A percentile compares a stretch with the other conserved stretches of the same genome.
These are phyloP conservation scores for Cylindroiulus punctatus DNA, from an alignment of 2,888 invertebrate genomes.

Conservation along the genomic window DNA sequence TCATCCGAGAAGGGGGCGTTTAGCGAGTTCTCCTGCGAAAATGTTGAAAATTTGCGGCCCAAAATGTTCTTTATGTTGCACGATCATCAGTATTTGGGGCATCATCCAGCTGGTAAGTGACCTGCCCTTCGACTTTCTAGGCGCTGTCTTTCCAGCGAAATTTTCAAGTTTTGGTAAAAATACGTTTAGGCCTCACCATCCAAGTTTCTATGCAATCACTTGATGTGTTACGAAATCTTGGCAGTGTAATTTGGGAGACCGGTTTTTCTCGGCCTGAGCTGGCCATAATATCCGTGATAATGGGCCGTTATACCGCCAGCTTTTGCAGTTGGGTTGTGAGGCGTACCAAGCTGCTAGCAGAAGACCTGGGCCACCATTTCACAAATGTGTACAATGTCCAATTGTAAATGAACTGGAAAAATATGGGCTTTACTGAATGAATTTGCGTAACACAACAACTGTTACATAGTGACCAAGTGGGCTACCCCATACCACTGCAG, in stretches of 20 bases:
- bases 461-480: too few relatives aligned
- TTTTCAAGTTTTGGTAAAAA: background rate
- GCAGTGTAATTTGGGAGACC: constrained; percentile 48
- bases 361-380: too few relatives aligned
- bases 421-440: too few relatives aligned
- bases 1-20: constrained; percentile 15
- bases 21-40: background rate
- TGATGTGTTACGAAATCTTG: constrained; percentile 27
- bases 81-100: constrained; percentile 92
- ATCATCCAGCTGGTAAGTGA: constrained; percentile 86
- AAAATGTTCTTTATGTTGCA: constrained; percentile 89
- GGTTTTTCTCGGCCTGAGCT: background rate
- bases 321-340: too few relatives aligned
- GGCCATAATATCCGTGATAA: background rate
- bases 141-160: background rate
- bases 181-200: background rate
- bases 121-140: background rate
- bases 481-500: too few relatives aligned
- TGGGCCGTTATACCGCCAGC: too few relatives aligned
- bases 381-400: too few relatives aligned
- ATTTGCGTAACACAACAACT: too few relatives aligned
- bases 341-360: too few relatives aligned
- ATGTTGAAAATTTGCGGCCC: constrained; percentile 85
- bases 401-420: too few relatives aligned
- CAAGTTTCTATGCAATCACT: constrained; percentile 22